Conservation (phyloP, 2,888 invertebrate species). For the Doris montereyensis region DNA sequence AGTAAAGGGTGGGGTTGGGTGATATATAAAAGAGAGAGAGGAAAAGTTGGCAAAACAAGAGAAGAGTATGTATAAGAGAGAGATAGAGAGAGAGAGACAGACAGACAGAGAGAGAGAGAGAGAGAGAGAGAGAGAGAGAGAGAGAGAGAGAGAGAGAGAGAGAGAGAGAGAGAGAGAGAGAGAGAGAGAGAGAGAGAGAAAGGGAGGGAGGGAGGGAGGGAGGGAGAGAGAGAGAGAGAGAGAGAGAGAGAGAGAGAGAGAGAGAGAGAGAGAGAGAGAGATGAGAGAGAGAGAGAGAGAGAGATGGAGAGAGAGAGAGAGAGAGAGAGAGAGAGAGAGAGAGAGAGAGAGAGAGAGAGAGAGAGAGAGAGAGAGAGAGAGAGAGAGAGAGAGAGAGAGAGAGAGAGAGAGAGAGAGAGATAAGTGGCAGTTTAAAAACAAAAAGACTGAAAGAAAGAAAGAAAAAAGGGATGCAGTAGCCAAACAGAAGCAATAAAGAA, state of each 20-base stretch:
- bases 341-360: background rate
- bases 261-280: background rate
- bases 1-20: too few relatives aligned
- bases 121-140: slow-evolving; percentile 26
- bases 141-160: slow-evolving; percentile 32
- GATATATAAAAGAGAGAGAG: too few relatives aligned
- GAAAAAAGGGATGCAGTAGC: too few relatives aligned
- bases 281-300: too few relatives aligned
- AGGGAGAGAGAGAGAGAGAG: background rate
- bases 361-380: background rate
- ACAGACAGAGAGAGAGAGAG: background rate
- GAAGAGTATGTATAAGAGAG: too few relatives aligned
- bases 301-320: too few relatives aligned
- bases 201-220: background rate
- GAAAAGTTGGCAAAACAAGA: too few relatives aligned
- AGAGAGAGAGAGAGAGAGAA: slow-evolving; percentile 24
- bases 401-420: background rate
- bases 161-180: slow-evolving; percentile 30
- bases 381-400: slow-evolving; percentile 6
- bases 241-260: background rate
- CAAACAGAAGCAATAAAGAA: too few relatives aligned
- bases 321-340: background rate
- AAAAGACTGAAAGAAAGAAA: background rate
- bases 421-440: background rate
- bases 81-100: too few relatives aligned